Base-by-base conservation (phyloP, 2,113 vertebrate genomes). In the Trichomycterus rosablanca region DNA sequence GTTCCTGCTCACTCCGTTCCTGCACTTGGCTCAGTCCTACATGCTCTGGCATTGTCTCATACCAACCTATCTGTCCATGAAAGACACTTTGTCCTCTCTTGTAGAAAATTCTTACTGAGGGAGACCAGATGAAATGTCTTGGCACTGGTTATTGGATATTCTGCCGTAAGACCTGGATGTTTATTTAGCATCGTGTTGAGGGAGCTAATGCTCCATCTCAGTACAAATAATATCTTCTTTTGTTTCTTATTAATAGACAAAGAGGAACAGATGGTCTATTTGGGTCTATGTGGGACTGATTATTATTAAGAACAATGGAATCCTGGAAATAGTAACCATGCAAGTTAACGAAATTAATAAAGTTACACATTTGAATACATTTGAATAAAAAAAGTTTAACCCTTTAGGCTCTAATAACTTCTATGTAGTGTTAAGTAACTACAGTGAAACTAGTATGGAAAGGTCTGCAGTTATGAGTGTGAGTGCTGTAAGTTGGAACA, bases 1-100 rank as follows among this genome's bases (percentile, higher is more conserved):
- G 82, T 84, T 87, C 81, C 82, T 83, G 71, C 70, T 80, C n/a
- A 63, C 59, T 75, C 78, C 80, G 80, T n/a, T 84, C 74, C 77
- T 71, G 66, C 70, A 53, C 70, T 82, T 82, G 82, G 83, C 81
- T 76, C 63, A 68, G 71, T 65, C 74, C 75, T 65, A 65, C 66
- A 49, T 51, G 71, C 68, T 74, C 79, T 81, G 79, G 81, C 80
- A 70, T 64, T 64, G 68, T 72, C 74, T 78, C 72, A 72, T 80
- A 59, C 43, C 24, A 18, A 72, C 71, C 58, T 68, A 68, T 28
- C 53, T 53, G 35, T 51, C 69, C 59, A 53, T 59, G 58, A 68
- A 80, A 83, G 78, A 84, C 78, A 82, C 78, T 80, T 81, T 75
- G 71, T 76, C 67, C 76, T 48, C 42, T 20, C 8, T 46, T 48